phyloP scores from a whole-genome alignment of 2,888 invertebrate species.

The Agapostemon virescens region DNA sequence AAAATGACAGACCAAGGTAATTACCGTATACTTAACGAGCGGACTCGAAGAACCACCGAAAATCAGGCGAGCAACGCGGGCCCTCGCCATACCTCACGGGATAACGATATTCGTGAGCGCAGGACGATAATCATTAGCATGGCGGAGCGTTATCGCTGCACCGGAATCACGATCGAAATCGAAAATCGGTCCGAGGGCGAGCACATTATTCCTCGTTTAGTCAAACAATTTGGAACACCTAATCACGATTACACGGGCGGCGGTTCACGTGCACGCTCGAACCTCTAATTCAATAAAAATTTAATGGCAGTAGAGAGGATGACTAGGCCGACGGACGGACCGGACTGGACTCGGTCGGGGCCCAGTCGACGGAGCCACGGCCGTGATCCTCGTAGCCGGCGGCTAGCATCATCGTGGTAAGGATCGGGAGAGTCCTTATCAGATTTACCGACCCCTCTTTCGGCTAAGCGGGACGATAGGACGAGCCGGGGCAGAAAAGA shows the following conservation, averaged over 20 bases:
- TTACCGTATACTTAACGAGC: slow-evolving; percentile 15
- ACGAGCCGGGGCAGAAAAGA: slow-evolving; percentile 26
- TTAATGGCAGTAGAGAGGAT: slow-evolving; percentile 44
- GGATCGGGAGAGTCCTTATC: slow-evolving; percentile 79
- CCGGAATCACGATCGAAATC: background rate
- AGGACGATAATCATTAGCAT: slow-evolving; percentile 22
- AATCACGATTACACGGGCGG: slow-evolving; percentile 38
- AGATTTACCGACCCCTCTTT: slow-evolving; percentile 78
- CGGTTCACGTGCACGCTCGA: slow-evolving; percentile 23
- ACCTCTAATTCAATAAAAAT: slow-evolving; percentile 59
- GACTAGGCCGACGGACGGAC: slow-evolving; percentile 28
- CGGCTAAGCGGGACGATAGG: slow-evolving; percentile 59
- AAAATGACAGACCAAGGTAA: slow-evolving; percentile 20
- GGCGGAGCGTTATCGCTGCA: slow-evolving; percentile 12
- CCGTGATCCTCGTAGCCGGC: slow-evolving; percentile 61
- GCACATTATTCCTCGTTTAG: slow-evolving; percentile 21
- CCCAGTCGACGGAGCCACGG: slow-evolving; percentile 28
- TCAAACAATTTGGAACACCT: slow-evolving; percentile 48
- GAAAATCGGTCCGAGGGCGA: slow-evolving; percentile 18
- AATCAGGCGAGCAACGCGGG: background rate
- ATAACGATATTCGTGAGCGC: slow-evolving; percentile 11
- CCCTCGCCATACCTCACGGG: background rate
- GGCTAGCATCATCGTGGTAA: slow-evolving; percentile 68
- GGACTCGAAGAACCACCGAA: background rate
- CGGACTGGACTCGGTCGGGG: background rate